Conservation (phyloP, 1,140 invertebrate genomes). For the Cyphomyrmex costatus region DNA sequence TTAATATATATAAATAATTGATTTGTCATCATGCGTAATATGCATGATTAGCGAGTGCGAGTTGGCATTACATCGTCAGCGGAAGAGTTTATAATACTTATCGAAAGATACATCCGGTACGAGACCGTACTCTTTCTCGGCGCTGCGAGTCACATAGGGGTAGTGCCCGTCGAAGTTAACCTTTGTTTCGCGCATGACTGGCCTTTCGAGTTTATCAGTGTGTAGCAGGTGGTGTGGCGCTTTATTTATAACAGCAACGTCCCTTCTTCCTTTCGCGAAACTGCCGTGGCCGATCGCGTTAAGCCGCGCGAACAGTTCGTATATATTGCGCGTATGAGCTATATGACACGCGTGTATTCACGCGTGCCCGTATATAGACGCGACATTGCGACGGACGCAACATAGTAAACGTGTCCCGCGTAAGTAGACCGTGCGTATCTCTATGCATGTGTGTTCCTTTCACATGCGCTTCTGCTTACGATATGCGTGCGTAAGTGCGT, state of each 20-base stretch:
- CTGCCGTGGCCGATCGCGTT: slow-evolving; percentile 66
- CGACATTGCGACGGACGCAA: background rate
- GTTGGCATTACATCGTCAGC: slow-evolving; percentile 21
- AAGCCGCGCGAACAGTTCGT: slow-evolving; percentile 62
- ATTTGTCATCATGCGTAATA: too few species aligned
- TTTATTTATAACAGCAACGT: slow-evolving; percentile 80
- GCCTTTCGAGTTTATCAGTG: slow-evolving; percentile 80
- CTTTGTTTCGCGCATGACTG: slow-evolving; percentile 81
- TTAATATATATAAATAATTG: background rate
- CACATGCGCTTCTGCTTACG: background rate
- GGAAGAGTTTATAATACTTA: slow-evolving; percentile 70
- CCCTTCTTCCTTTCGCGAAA: slow-evolving; percentile 68
- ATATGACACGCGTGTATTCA: slow-evolving; percentile 19
- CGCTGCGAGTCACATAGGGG: slow-evolving; percentile 54
- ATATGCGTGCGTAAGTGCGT: background rate
- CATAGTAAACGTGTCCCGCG: background rate
- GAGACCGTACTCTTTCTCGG: slow-evolving; percentile 40
- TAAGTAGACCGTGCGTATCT: slow-evolving; percentile 47
- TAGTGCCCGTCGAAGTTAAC: slow-evolving; percentile 78
- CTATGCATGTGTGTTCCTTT: background rate
- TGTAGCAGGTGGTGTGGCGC: slow-evolving; percentile 77
- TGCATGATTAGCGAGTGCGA: background rate
- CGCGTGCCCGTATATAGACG: slow-evolving; percentile 1
- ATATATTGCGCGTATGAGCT: slow-evolving; percentile 45
- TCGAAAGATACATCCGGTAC: slow-evolving; percentile 73